These are phyloP conservation scores for crab-eating macaque (Macaca fascicularis) DNA, from an alignment of 2,113 vertebrate genomes.

Conservation along the genomic window DNA sequence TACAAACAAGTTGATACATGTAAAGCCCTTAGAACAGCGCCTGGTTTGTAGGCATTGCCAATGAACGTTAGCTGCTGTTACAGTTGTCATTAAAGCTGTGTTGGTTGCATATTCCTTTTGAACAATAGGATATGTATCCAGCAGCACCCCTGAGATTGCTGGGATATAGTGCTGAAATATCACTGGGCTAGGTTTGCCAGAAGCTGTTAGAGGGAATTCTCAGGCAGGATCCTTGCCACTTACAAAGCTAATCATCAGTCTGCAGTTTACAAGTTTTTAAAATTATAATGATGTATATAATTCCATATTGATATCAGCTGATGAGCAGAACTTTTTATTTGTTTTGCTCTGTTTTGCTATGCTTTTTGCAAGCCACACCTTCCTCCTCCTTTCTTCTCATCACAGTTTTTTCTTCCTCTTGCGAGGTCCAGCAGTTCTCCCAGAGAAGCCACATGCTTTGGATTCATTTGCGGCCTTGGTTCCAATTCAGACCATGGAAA, in stretches of 20 bases:
- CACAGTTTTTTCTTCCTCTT: not conserved
- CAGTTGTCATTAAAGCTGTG: not conserved
- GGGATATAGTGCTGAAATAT: not conserved
- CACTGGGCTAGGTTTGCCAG: accelerated
- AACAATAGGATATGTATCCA: not conserved
- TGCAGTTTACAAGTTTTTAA: not conserved
- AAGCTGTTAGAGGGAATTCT: not conserved
- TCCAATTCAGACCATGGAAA: not conserved
- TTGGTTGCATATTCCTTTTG: not conserved
- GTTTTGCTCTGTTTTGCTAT: not conserved
- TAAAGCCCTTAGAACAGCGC: not conserved
- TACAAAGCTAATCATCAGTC: accelerated
- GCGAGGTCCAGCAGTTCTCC: not conserved
- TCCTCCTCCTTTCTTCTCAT: not conserved
- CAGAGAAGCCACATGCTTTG: not conserved
- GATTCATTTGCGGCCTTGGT: not conserved
- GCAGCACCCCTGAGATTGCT: not conserved
- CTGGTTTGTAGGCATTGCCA: not conserved
- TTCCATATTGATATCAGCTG: not conserved
- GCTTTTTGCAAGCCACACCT: not conserved
- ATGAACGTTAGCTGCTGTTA: not conserved
- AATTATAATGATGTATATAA: not conserved
- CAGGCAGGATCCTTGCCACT: not conserved
- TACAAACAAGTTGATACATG: not conserved
- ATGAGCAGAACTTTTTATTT: not conserved